Evolutionary conservation across 1,140 invertebrate genomes (phyloP).

Genomic region (Trichoplusia ni): DNA sequence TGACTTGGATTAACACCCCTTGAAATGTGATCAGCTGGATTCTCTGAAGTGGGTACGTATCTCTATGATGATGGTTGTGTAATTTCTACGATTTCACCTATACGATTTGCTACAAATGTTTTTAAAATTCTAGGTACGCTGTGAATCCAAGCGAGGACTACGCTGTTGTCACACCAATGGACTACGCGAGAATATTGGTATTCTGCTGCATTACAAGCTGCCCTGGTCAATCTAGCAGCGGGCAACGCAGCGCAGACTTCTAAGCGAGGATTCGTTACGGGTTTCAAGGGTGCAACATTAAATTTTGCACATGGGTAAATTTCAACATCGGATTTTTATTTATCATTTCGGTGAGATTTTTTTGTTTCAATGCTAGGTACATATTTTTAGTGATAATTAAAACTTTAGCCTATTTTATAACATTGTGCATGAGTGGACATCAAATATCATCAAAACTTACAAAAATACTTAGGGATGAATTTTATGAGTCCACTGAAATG

Average conservation of each 20-base stretch:
- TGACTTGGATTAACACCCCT: background rate
- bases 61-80: background rate
- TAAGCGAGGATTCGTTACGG: background rate
- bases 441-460: too few species aligned
- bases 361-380: too few species aligned
- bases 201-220: too few species aligned
- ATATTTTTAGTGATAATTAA: too few species aligned
- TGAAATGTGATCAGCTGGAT: background rate
- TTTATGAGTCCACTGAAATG: too few species aligned
- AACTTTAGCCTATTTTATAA: too few species aligned
- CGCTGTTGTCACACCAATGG: background rate
- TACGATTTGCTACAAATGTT: background rate
- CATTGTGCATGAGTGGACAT: too few species aligned
- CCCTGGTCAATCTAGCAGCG: background rate
- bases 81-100: background rate
- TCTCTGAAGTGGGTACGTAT: background rate
- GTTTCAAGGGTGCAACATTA: background rate
- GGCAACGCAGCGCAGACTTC: background rate
- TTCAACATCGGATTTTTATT: background rate
- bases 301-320: conserved; percentile 5
- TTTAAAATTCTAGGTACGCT: background rate
- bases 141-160: background rate
- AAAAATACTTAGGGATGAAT: too few species aligned
- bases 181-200: too few species aligned
- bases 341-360: background rate